These are phyloP conservation scores for Acleris laterana DNA, from an alignment of 2,888 invertebrate genomes.

Conservation along the genomic window DNA sequence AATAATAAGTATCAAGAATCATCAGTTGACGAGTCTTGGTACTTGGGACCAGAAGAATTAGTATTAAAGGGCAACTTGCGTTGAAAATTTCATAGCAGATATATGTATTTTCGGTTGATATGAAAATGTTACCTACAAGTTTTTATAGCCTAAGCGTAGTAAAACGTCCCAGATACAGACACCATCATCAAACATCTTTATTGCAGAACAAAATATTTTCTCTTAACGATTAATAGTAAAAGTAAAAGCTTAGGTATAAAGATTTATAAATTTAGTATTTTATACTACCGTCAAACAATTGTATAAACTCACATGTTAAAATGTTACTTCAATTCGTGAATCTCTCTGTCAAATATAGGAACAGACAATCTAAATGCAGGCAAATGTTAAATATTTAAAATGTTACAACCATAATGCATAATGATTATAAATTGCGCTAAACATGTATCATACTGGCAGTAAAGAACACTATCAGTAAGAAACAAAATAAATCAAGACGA, in stretches of 20 bases:
- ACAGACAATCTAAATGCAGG: too few relatives aligned
- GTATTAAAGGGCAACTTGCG: too few relatives aligned
- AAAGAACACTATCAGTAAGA: not conserved
- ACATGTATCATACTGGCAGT: not conserved
- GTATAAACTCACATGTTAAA: conserved; percentile 38
- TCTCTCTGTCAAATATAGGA: conserved; percentile 26
- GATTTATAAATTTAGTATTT: conserved; percentile 3
- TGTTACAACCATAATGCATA: too few relatives aligned
- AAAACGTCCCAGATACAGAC: not conserved
- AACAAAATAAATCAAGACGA: not conserved
- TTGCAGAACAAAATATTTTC: conserved; percentile 1
- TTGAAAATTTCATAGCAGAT: too few relatives aligned
- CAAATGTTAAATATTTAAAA: too few relatives aligned
- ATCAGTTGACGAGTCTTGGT: too few relatives aligned
- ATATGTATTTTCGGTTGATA: too few relatives aligned
- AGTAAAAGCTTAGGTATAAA: conserved; percentile 10
- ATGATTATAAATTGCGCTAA: too few relatives aligned
- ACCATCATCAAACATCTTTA: not conserved
- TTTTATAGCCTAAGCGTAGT: too few relatives aligned
- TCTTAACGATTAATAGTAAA: conserved; percentile 10
- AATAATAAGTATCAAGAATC: too few relatives aligned
- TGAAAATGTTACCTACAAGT: too few relatives aligned
- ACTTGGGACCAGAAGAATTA: too few relatives aligned
- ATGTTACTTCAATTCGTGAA: conserved; percentile 42
- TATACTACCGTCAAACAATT: conserved; percentile 13